Base-by-base conservation (phyloP, 2,888 invertebrate species). In the Drosophila mayaguana region DNA sequence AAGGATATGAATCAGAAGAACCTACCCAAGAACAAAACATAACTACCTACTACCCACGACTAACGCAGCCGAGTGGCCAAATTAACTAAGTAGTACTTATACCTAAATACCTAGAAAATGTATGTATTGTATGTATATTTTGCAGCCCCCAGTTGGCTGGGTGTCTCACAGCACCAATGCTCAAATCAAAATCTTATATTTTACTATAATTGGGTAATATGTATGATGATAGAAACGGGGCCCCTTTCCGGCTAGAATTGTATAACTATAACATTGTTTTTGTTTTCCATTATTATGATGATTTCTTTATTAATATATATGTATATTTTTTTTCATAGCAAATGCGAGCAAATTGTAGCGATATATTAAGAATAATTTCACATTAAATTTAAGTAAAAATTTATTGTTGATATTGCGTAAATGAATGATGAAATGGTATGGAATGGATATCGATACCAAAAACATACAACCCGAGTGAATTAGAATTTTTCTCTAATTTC, bases 401-500 rank as follows among this genome's bases (percentile, higher is more conserved):
- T 88, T 81, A 86, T 86, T 86, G 86, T 86, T 86, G 86, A 86
- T 86, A 86, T 84, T 86, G 83, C 78, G 79, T 84, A 87, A 72
- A 63, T 54, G 38, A 38, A 28, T 40, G 40, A 38, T 38, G 38
- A 75, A 54, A 48, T 45, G 57, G 59, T 55, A 40, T 40, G 38
- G 38, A 54, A 28, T 38, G 34, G 8, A 25, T 28, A 42, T 22
- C 12, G 36, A 69, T 68, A 69, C 51, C 60, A 79, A 77, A 82
- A 76, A 57, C 66, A 74, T 42, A 62, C 51, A 78, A 74, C 59
- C 61, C 76, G 75, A 70, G 70, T 80, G 84, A 80, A 87, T 87
- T 89, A 87, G 86, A 89, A 89, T 89, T 87, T 87, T 87, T 89
- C 82, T 87, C 88, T 87, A 86, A 86, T 88, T 78, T 80, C 66